phyloP scores from a whole-genome alignment of 2,113 vertebrate species.

The Rhea pennata region DNA sequence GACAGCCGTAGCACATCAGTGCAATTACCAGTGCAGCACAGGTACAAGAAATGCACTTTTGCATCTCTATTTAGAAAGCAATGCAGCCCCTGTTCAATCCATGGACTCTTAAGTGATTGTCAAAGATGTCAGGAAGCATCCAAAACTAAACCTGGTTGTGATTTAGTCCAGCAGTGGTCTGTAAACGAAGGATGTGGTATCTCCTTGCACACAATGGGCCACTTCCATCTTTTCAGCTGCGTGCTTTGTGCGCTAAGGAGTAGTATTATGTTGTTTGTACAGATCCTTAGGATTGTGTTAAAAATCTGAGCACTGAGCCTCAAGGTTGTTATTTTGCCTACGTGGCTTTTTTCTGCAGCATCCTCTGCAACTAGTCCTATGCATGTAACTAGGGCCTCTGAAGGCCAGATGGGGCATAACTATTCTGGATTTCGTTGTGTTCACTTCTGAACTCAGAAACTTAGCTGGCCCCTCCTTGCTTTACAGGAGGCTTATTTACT shows the following conservation, averaged over 20 bases:
- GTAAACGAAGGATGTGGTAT: not conserved
- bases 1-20: not conserved
- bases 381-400: not conserved
- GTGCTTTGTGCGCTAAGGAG: not conserved
- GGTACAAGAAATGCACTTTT: not conserved
- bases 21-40: not conserved
- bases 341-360: not conserved
- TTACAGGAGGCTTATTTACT: not conserved
- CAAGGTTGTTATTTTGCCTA: not conserved
- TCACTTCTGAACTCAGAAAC: not conserved
- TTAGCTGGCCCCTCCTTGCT: not conserved
- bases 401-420: not conserved
- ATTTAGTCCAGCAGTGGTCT: not conserved
- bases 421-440: not conserved
- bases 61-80: not conserved
- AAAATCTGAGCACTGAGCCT: not conserved
- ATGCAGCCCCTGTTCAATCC: not conserved
- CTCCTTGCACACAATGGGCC: not conserved
- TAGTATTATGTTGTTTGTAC: not conserved
- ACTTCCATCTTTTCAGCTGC: not conserved
- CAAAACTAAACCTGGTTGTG: not conserved
- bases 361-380: not conserved
- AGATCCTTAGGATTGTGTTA: not conserved
- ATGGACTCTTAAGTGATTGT: not conserved
- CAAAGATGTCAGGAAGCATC: too few relatives aligned